Evolutionary conservation across 2,797 vertebrate species (phyloP), one percentile per base, ranked within the genome.

Genomic region (Novumbra hubbsi): DNA sequence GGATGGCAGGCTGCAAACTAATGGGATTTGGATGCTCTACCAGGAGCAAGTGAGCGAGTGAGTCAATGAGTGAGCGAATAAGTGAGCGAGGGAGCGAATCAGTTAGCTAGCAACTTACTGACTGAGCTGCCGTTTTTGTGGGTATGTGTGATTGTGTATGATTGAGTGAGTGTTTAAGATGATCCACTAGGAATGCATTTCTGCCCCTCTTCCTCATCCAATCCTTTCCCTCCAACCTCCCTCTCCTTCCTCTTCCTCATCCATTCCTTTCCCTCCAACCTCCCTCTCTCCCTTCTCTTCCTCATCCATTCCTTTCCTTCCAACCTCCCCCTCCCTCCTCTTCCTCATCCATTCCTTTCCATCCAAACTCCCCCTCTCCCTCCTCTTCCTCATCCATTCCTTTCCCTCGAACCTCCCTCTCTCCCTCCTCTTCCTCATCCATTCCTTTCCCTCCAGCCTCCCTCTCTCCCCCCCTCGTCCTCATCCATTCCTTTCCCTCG

Each of bases 11-110:
- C 72, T 32, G 69, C 84, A 87, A 79, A 86, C 86, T 92, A 94
- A 93, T 93, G 89, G 93, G 91, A 92, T 94, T 94, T 93, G 90
- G 89, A 89, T 91, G 86, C 88, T 90, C 88, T 83, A 85, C 84
- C 85, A 82, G 85, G 85, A 83, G 41, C 19, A 19, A 16, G 14
- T 69, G 41, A 16, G 21, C 24, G 55, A n/a, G 55, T 60, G 55
- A 60, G 21, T 45, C 41, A 45, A 11, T 45, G 41, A 45, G 41
- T 45, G 41, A 45, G 41, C 12, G 41, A 45, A 14, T 14, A 14
- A 45, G 41, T 45, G 41, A 45, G 41, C 19, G 49, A 34, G 12
- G 27, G 38, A 14, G n/a, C 24, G 55, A n/a, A 17, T 24, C 21
- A 60, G 21, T 11, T 11, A 45, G 9, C 12, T 45, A 83, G 41